A percentile compares a stretch with the other conserved stretches of the same genome.
Evolutionary conservation across 1,140 invertebrate genomes (phyloP).

Genomic region (Diorhabda carinulata): DNA sequence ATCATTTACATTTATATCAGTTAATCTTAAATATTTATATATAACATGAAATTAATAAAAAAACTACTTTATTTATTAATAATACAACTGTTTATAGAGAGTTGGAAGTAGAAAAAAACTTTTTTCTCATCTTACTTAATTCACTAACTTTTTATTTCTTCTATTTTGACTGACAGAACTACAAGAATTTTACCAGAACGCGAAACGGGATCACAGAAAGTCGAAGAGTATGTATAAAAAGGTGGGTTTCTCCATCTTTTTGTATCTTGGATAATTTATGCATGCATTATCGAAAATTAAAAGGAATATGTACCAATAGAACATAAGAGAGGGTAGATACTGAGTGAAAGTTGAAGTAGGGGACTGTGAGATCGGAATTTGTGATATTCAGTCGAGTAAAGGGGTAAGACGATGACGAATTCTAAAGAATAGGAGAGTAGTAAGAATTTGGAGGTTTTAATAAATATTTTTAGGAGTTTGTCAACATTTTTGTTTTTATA

Average conservation of each 20-base stretch:
- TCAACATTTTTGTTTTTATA: too few species aligned
- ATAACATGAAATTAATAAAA: too few species aligned
- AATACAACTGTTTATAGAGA: too few species aligned
- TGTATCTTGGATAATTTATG: slow-evolving; percentile 28
- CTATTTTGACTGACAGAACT: slow-evolving; percentile 32
- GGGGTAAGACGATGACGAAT: slow-evolving; percentile 35
- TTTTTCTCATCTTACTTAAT: too few species aligned
- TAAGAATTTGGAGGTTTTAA: slow-evolving; percentile 5
- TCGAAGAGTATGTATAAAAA: not conserved
- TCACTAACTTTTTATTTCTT: not conserved
- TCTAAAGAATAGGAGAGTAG: slow-evolving; percentile 26
- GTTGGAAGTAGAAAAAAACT: too few species aligned
- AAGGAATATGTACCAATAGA: slow-evolving; percentile 27
- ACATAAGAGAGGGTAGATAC: slow-evolving; percentile 18
- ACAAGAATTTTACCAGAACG: slow-evolving; percentile 17
- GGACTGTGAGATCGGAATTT: slow-evolving; percentile 22
- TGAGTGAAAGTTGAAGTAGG: slow-evolving; percentile 4
- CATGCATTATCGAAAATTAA: slow-evolving; percentile 36
- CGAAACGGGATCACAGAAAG: slow-evolving; percentile 20
- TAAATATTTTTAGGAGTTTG: too few species aligned
- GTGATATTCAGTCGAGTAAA: slow-evolving; percentile 29
- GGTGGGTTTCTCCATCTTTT: not conserved
- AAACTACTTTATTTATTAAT: too few species aligned
- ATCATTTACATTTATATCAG: too few species aligned
- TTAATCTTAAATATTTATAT: too few species aligned